A percentile compares a stretch with the other conserved stretches of the same genome.
phyloP scores from a whole-genome alignment of 2,113 vertebrate genomes.

The Talpa occidentalis region DNA sequence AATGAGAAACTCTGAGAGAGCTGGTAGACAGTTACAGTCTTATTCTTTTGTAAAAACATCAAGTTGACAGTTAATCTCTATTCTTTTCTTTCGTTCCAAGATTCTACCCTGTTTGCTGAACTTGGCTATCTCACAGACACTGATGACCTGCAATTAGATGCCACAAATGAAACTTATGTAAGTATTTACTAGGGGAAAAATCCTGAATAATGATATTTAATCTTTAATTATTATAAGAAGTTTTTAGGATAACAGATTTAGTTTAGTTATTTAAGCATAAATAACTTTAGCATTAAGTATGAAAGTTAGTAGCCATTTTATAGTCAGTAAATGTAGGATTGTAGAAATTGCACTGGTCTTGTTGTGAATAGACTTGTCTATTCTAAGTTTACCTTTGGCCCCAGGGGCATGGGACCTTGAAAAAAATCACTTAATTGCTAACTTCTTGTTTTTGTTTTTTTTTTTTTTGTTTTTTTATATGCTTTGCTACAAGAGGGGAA shows the following conservation, averaged over 20 bases:
- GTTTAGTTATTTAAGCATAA: not conserved
- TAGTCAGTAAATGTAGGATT: not conserved
- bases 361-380: not conserved
- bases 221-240: not conserved
- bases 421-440: not conserved
- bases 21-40: not conserved
- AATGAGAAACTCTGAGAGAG: not conserved
- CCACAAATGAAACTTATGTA: constrained; percentile 87
- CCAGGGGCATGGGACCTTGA: not conserved
- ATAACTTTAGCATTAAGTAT: not conserved
- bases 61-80: not conserved
- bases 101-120: constrained; percentile 93
- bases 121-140: constrained; percentile 89
- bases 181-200: constrained; percentile 77
- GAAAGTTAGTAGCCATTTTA: not conserved
- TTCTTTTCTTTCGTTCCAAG: constrained; percentile 80
- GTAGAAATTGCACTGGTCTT: not conserved
- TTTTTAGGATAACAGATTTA: not conserved
- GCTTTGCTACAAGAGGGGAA: not conserved
- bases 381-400: not conserved
- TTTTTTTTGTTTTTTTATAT: not conserved
- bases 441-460: no score
- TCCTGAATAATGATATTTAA: not conserved
- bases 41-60: not conserved
- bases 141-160: constrained; percentile 86